Percentiles rank a stretch among this genome's conserved stretches.
phyloP scores from a whole-genome alignment of 2,888 invertebrate genomes.

The Amorpha juglandis region DNA sequence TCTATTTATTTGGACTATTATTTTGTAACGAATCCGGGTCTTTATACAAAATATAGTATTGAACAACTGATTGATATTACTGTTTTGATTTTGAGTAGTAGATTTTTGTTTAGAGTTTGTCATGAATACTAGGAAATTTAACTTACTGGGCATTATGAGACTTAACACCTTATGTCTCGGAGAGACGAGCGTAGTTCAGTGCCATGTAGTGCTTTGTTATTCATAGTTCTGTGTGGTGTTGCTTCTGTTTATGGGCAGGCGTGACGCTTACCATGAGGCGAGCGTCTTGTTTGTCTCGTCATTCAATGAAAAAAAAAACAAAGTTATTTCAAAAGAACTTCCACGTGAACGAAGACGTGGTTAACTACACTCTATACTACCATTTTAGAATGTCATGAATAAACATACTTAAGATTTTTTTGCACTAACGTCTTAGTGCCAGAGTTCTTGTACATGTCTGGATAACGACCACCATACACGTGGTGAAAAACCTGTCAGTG shows the following conservation, averaged over 20 bases:
- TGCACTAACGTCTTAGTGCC: constrained; percentile 1
- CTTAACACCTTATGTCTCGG: no score
- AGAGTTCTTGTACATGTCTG: constrained; percentile 4
- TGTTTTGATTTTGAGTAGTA: no score
- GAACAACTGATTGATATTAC: neutral
- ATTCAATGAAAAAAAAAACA: no score
- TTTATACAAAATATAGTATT: neutral
- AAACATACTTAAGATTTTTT: neutral
- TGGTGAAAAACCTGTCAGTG: neutral
- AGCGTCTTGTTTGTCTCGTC: no score
- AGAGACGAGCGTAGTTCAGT: no score
- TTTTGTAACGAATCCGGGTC: neutral
- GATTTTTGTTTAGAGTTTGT: no score
- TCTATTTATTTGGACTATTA: neutral
- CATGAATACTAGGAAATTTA: no score
- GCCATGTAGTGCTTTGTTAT: no score
- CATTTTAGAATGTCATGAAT: neutral
- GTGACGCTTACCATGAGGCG: no score
- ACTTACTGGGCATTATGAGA: no score
- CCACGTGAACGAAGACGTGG: neutral
- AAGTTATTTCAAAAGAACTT: neutral
- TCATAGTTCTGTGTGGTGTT: no score
- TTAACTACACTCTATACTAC: neutral
- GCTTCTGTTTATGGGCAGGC: no score
- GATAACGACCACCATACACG: constrained; percentile 13